A percentile compares a stretch with the other conserved stretches of the same genome.
phyloP scores from a whole-genome alignment of 2,113 vertebrate genomes.

The Nipponia nippon region DNA sequence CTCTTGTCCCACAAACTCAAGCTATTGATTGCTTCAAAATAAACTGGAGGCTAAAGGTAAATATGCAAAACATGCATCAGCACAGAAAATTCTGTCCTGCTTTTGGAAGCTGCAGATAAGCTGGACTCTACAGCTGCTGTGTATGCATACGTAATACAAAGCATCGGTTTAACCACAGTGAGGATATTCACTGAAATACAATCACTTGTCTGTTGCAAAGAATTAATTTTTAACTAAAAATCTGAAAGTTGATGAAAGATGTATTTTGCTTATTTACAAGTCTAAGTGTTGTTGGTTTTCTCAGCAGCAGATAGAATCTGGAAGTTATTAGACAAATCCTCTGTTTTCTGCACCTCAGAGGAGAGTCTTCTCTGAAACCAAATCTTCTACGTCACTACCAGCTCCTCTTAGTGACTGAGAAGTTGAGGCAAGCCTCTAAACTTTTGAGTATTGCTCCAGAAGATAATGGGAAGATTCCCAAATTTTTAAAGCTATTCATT shows the following conservation, averaged over 20 bases:
- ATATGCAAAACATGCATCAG: neutral
- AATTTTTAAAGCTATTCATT: neutral
- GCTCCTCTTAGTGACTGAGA: neutral
- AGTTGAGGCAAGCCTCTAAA: neutral
- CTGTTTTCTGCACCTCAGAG: neutral
- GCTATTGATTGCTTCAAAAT: neutral
- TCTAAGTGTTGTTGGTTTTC: neutral
- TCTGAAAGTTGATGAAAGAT: neutral
- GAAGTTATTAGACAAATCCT: neutral
- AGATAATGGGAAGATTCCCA: neutral
- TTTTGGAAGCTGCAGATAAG: neutral
- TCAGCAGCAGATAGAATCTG: neutral
- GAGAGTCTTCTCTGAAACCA: neutral
- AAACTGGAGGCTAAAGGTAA: neutral
- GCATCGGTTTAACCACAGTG: neutral
- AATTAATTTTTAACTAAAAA: neutral
- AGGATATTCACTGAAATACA: neutral
- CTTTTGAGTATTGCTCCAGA: neutral
- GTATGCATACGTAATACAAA: neutral
- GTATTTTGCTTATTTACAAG: neutral
- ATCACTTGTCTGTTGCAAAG: neutral
- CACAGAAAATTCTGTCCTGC: neutral
- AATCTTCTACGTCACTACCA: neutral
- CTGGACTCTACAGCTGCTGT: neutral
- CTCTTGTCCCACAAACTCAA: neutral